phyloP scores from a whole-genome alignment of 2,113 vertebrate species.

The Hippocampus abdominalis region DNA sequence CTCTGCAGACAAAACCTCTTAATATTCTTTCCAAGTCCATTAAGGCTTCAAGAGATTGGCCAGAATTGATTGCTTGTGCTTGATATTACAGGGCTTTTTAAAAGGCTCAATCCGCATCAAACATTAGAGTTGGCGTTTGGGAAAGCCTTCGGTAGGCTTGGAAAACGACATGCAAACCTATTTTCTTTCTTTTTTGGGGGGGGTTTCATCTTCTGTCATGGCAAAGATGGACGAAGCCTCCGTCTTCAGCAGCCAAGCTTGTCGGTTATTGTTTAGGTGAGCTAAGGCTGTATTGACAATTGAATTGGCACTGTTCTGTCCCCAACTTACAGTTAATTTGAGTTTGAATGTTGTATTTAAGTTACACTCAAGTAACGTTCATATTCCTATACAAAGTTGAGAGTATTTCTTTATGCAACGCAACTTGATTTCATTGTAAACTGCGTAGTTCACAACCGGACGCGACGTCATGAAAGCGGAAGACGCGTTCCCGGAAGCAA shows the following conservation, averaged over 20 bases:
- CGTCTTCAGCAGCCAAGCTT: conserved; percentile 51
- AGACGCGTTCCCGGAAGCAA: no score
- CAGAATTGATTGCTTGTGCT: conserved; percentile 76
- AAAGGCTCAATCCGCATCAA: conserved; percentile 56
- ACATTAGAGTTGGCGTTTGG: conserved; percentile 67
- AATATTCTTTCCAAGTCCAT: conserved; percentile 77
- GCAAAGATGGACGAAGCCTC: conserved; percentile 47
- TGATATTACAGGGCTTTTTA: conserved; percentile 69
- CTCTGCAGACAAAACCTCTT: conserved; percentile 70
- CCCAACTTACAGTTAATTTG: no score
- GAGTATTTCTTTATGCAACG: no score
- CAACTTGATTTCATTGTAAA: no score
- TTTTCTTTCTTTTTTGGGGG: conserved; percentile 20
- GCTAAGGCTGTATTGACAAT: conserved; percentile 35
- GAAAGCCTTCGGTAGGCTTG: conserved; percentile 57
- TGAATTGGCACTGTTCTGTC: conserved; percentile 35
- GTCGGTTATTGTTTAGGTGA: conserved; percentile 33
- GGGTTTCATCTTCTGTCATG: conserved; percentile 1
- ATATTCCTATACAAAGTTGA: no score
- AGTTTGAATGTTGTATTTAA: no score
- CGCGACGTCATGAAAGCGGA: no score
- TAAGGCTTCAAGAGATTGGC: conserved; percentile 70
- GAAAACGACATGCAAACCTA: conserved; percentile 67
- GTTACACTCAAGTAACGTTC: no score
- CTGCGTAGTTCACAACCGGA: no score